Percentiles rank a stretch among this genome's conserved stretches.
phyloP scores from a whole-genome alignment of 2,797 vertebrate genomes.

The Tamandua tetradactyla region DNA sequence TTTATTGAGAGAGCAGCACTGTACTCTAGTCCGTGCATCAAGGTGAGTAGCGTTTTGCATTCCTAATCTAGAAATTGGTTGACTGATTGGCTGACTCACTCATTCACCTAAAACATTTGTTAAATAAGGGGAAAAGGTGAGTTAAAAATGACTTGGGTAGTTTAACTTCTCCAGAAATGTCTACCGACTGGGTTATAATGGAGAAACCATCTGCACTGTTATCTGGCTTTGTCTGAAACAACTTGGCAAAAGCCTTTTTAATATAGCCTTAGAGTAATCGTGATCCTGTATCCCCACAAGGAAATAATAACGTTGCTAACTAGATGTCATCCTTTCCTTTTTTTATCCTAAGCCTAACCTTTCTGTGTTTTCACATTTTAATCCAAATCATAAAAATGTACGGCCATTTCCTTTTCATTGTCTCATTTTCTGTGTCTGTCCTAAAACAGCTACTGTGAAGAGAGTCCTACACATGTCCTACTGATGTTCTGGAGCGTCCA shows the following conservation, averaged over 20 bases:
- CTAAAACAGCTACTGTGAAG: neutral
- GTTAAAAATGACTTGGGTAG: neutral
- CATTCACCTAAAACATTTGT: neutral
- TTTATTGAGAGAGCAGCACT: neutral
- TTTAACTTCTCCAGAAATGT: conserved; percentile 38
- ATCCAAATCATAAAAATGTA: neutral
- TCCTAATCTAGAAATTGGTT: conserved; percentile 35
- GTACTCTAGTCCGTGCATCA: neutral
- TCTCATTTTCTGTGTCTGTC: neutral
- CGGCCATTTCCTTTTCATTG: neutral
- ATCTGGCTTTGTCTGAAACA: neutral
- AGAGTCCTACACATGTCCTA: neutral
- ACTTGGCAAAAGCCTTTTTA: neutral
- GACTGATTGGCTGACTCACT: conserved; percentile 1
- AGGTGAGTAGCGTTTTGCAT: neutral
- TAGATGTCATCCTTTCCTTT: neutral
- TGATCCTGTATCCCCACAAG: neutral
- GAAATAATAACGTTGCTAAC: neutral
- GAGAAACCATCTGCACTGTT: neutral
- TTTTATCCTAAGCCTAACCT: neutral
- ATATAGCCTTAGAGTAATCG: neutral
- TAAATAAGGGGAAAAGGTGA: neutral
- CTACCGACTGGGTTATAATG: neutral
- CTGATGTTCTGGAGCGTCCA: neutral
- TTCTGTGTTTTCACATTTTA: conserved; percentile 25